These are phyloP conservation scores for Microtus pennsylvanicus DNA, from an alignment of 2,113 vertebrate genomes.

Conservation along the genomic window DNA sequence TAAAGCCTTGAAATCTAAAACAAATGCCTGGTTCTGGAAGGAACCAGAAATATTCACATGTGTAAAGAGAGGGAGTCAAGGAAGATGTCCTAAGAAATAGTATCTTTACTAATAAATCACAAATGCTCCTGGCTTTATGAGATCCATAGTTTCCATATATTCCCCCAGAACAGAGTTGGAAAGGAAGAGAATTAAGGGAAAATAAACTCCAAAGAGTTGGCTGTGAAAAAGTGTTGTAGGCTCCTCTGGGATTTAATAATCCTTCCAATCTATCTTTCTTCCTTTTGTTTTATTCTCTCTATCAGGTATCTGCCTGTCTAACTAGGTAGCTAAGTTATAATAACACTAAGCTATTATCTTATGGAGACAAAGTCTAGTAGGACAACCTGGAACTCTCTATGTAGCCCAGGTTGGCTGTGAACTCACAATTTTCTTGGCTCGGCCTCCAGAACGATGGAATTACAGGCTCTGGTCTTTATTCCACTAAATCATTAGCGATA, in stretches of 20 bases:
- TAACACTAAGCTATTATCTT: not conserved
- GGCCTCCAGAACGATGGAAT: not conserved
- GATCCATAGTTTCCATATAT: not conserved
- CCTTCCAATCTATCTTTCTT: not conserved
- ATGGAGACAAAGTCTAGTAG: not conserved
- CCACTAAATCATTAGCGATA: not conserved
- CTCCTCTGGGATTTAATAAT: not conserved
- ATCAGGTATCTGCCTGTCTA: not conserved
- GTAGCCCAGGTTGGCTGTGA: not conserved
- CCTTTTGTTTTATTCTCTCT: no score
- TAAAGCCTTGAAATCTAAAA: not conserved
- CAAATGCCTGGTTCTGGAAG: not conserved
- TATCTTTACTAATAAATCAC: not conserved
- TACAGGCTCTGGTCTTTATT: not conserved
- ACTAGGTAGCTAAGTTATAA: not conserved
- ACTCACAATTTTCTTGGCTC: not conserved
- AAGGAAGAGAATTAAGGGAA: not conserved
- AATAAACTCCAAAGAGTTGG: not conserved
- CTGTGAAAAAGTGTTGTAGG: not conserved
- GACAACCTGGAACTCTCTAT: not conserved
- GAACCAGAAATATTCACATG: not conserved
- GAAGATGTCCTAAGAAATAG: not conserved
- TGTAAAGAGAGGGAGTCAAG: fast-evolving
- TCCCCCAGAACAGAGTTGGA: not conserved
- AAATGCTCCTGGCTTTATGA: not conserved